A percentile compares a stretch with the other conserved stretches of the same genome.
phyloP scores from a whole-genome alignment of 2,888 invertebrate genomes.

The Erebia aethiops region DNA sequence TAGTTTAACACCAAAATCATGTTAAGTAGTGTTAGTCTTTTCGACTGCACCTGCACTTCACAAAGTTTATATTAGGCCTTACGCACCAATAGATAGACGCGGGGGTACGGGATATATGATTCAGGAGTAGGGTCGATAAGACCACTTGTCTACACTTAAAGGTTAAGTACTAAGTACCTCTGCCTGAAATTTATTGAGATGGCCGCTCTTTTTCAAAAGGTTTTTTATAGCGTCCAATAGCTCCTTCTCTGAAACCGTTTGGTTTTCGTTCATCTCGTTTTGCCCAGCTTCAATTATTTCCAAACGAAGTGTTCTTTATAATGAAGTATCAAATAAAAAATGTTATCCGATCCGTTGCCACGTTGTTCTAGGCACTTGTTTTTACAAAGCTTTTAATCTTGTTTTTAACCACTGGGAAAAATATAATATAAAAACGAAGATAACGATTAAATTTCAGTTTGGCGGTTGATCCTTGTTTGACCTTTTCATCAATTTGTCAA shows the following conservation, averaged over 20 bases:
- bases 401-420: background rate
- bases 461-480: background rate
- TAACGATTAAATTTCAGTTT: background rate
- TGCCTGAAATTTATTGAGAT: slow-evolving; percentile 72
- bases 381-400: slow-evolving; percentile 3
- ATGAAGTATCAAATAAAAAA: slow-evolving; percentile 33
- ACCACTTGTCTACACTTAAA: background rate
- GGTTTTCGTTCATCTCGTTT: slow-evolving; percentile 59
- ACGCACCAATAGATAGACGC: too few relatives aligned
- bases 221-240: slow-evolving; percentile 69
- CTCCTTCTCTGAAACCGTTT: slow-evolving; percentile 66
- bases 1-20: too few relatives aligned
- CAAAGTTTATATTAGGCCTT: too few relatives aligned
- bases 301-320: slow-evolving; percentile 35
- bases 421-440: background rate
- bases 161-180: slow-evolving; percentile 54
- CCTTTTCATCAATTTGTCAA: background rate
- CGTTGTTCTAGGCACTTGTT: slow-evolving; percentile 13
- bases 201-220: slow-evolving; percentile 66
- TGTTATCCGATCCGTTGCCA: slow-evolving; percentile 21
- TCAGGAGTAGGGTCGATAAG: slow-evolving; percentile 19
- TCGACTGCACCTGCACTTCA: too few relatives aligned
- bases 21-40: too few relatives aligned
- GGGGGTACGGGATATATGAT: background rate
- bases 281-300: slow-evolving; percentile 42